Base-by-base conservation (phyloP, 2,113 vertebrate species). In the Mesitornis unicolor region DNA sequence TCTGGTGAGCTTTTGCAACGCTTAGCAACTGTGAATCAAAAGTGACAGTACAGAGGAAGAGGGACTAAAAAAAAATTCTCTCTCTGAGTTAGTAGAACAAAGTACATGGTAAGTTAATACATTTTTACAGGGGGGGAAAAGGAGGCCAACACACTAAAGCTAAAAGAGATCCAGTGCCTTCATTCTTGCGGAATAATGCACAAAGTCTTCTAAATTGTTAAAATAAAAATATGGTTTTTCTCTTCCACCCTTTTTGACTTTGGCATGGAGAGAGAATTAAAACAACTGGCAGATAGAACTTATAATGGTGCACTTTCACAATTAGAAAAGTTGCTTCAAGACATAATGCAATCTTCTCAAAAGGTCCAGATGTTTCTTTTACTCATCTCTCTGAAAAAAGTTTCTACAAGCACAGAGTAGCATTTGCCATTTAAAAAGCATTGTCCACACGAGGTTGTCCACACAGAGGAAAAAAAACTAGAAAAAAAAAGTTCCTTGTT, bases 1-100 rank as follows among this genome's bases (percentile, higher is more conserved):
- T 98, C 98, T 98, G 97, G 97, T 98, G 96, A 97, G 98, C 93
- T 98, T 95, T 97, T 97, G 97, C 95, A 98, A 98, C 9, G 87
- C 97, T 98, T 97, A 98, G 97, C 98, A 98, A 98, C 98, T 98
- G 98, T 97, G 98, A 98, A 98, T 98, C 95, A 96, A 95, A 97
- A 98, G 95, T 98, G 98, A 98, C 98, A 98, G 97, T 97, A 94
- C 57, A 97, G 97, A 97, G 97, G 90, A 96, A 97, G 96, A 95
- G 91, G 87, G 84, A 95, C 89, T 93, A 24, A 87, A 97, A 97
- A 97, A 78, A 45, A 53, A 21, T 42, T 69, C 45, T 87, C 69
- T 94, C 83, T 95, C 90, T 76, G 79, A 96, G 95, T 93, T 89
- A 57, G 69, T 78, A 94, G 96, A 95, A 92, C 84, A 91, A 97